Conservation (phyloP, 2,113 vertebrate species). For the Phasianus colchicus region DNA sequence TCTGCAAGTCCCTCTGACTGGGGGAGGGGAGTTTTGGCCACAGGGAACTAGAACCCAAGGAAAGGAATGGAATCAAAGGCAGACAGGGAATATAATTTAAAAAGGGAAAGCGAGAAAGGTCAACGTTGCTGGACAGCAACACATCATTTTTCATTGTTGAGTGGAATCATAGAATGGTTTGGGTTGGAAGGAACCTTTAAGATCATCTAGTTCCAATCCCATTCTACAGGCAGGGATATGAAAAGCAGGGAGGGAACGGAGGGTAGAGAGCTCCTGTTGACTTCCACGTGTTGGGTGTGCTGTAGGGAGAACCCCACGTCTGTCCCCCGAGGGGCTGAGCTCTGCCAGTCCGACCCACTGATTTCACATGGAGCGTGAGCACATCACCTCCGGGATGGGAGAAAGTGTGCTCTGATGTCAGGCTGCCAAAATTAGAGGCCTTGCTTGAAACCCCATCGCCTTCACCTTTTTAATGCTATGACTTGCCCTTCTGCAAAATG, state of each 20-base stretch:
- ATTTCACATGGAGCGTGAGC: neutral
- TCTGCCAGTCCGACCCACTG: neutral
- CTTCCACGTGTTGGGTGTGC: rapidly evolving
- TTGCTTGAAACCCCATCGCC: neutral
- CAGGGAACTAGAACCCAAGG: slow-evolving; percentile 17
- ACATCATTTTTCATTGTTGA: neutral
- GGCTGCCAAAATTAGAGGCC: slow-evolving; percentile 26
- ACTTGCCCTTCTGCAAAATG: neutral
- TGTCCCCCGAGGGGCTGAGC: neutral
- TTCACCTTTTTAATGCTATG: neutral
- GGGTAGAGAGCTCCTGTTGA: neutral
- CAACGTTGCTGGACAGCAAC: neutral
- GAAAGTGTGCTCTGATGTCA: slow-evolving; percentile 3
- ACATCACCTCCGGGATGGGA: neutral
- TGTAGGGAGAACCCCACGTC: neutral
- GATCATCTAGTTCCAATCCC: too few species aligned
- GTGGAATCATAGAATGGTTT: too few species aligned
- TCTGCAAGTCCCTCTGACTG: neutral
- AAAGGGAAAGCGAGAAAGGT: slow-evolving; percentile 6
- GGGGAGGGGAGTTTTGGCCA: slow-evolving; percentile 16
- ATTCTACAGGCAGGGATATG: too few species aligned
- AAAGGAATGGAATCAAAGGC: slow-evolving; percentile 7
- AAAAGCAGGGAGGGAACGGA: neutral
- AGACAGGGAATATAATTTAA: neutral
- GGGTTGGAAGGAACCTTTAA: too few species aligned